A percentile compares a stretch with the other conserved stretches of the same genome.
Conservation (phyloP, 2,113 vertebrate genomes). For the Brachyhypopomus gauderio region DNA sequence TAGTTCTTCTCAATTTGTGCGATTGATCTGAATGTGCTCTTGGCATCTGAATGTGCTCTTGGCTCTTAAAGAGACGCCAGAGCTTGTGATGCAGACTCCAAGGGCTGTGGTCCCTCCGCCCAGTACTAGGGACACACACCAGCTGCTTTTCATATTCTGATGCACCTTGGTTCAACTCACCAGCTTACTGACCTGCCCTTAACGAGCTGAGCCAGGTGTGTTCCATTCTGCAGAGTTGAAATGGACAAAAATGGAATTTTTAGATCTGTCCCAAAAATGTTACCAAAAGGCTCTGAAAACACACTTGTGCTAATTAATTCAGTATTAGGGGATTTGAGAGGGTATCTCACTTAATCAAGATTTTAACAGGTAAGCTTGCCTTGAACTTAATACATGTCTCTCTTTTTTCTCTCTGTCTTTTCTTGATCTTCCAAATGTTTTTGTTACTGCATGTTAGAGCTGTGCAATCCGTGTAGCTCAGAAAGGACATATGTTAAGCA, state of each 20-base stretch:
- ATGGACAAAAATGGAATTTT: too few relatives aligned
- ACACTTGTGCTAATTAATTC: too few relatives aligned
- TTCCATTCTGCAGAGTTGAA: too few relatives aligned
- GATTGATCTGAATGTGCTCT: not conserved
- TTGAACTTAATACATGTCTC: not conserved
- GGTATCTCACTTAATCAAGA: not conserved
- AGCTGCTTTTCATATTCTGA: too few relatives aligned
- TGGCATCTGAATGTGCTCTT: not conserved
- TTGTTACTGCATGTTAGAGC: not conserved
- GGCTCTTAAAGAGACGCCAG: not conserved
- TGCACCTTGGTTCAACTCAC: too few relatives aligned
- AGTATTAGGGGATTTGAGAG: not conserved
- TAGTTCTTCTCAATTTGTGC: slow-evolving; percentile 29
- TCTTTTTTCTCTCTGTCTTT: not conserved
- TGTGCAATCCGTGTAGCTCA: not conserved
- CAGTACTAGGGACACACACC: not conserved
- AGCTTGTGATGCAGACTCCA: not conserved
- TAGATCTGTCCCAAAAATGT: too few relatives aligned
- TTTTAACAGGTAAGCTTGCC: slow-evolving; percentile 16
- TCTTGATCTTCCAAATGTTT: slow-evolving; percentile 13
- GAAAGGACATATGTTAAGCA: not conserved
- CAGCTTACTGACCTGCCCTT: too few relatives aligned
- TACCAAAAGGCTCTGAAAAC: too few relatives aligned
- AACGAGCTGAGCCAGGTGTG: too few relatives aligned
- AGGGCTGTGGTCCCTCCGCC: not conserved